Percentiles rank a stretch among this genome's conserved stretches.
Conservation (phyloP, 2,797 vertebrate genomes). For the Platalea minor region DNA sequence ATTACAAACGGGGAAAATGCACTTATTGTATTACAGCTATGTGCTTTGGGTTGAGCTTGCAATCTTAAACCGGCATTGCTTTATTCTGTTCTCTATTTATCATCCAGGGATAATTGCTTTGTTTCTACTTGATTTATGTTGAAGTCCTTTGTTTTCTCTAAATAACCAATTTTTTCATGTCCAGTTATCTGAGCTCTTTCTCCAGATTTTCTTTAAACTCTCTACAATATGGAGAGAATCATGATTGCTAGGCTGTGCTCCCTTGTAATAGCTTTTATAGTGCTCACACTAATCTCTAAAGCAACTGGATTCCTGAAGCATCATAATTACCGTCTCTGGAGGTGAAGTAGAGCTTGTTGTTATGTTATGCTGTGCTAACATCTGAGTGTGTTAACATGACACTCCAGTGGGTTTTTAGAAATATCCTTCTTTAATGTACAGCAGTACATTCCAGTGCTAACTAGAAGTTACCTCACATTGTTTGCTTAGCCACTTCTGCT, state of each 20-base stretch:
- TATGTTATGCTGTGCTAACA: not conserved
- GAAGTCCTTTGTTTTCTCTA: slow-evolving; percentile 9
- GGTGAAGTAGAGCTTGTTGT: slow-evolving; percentile 62
- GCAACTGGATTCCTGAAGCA: slow-evolving; percentile 44
- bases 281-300: slow-evolving; percentile 29
- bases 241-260: slow-evolving; percentile 74
- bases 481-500: not conserved
- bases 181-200: slow-evolving; percentile 45
- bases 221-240: slow-evolving; percentile 61
- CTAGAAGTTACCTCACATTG: not conserved
- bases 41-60: slow-evolving; percentile 41
- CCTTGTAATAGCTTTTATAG: slow-evolving; percentile 56
- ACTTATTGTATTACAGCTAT: not conserved
- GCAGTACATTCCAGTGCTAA: not conserved
- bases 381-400: slow-evolving; percentile 33
- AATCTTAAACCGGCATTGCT: slow-evolving; percentile 34
- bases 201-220: slow-evolving; percentile 57
- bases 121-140: slow-evolving; percentile 30
- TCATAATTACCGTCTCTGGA: slow-evolving; percentile 49
- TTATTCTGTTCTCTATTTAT: slow-evolving; percentile 49
- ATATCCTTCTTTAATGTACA: not conserved
- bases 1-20: not conserved
- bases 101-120: slow-evolving; percentile 32
- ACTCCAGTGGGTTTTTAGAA: not conserved
- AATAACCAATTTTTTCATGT: slow-evolving; percentile 30